A percentile compares a stretch with the other conserved stretches of the same genome.
Evolutionary conservation across 2,797 vertebrate genomes (phyloP).

Genomic region (Sebastes hubbsi): DNA sequence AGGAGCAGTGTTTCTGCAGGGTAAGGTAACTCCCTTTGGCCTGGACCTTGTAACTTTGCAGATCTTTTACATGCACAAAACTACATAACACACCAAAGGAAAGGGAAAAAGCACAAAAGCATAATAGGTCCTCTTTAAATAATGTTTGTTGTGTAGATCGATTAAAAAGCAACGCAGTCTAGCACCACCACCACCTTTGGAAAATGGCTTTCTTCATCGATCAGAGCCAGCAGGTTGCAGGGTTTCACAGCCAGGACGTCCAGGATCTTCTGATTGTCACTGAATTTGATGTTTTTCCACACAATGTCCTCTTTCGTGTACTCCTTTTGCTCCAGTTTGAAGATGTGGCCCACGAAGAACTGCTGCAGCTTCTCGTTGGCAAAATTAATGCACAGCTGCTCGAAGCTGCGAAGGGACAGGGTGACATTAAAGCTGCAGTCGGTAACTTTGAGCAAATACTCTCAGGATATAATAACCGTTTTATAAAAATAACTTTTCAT

Average conservation of each 20-base stretch:
- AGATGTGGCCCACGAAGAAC: slow-evolving; percentile 92
- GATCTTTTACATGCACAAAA: no score
- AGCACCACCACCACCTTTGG: slow-evolving; percentile 83
- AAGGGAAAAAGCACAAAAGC: no score
- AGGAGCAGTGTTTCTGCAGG: no score
- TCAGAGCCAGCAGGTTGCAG: slow-evolving; percentile 90
- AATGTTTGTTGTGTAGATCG: no score
- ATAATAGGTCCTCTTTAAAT: no score
- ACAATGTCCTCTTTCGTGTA: slow-evolving; percentile 86
- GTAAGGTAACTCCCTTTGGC: no score
- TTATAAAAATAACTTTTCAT: no score
- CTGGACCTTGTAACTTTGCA: no score
- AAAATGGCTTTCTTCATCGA: slow-evolving; percentile 93
- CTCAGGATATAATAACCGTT: no score
- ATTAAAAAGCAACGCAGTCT: no score
- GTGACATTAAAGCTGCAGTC: not conserved
- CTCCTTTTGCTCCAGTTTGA: slow-evolving; percentile 93
- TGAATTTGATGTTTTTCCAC: slow-evolving; percentile 88
- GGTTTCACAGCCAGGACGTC: slow-evolving; percentile 87
- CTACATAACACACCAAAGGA: no score
- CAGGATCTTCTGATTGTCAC: slow-evolving; percentile 87
- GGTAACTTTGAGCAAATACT: no score
- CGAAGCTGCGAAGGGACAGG: slow-evolving; percentile 84
- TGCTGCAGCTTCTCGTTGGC: slow-evolving; percentile 98
- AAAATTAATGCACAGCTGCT: slow-evolving; percentile 97